Evolutionary conservation across 1,140 invertebrate species (phyloP).

Genomic region (Hyposmocoma kahamanoa): DNA sequence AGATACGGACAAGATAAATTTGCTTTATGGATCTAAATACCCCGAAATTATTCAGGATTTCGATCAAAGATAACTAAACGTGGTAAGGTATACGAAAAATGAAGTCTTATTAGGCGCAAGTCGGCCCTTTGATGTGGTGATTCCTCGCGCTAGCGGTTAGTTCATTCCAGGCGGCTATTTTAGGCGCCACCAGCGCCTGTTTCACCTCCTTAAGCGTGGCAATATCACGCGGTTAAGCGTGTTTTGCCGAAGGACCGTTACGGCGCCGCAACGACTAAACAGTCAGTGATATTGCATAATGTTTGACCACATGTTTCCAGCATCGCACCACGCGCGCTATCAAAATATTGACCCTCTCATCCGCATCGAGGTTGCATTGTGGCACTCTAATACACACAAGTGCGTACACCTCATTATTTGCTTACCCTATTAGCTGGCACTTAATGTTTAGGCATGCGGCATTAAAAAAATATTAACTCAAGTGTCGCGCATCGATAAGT

Average conservation of each 20-base stretch:
- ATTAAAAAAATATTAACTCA: constrained; percentile 59
- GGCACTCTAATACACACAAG: constrained; percentile 55
- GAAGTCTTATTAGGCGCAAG: constrained; percentile 39
- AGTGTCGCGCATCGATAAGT: constrained; percentile 30
- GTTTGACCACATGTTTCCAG: constrained; percentile 64
- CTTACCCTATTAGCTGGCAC: constrained; percentile 57
- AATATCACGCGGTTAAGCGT: constrained; percentile 42
- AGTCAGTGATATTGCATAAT: constrained; percentile 54
- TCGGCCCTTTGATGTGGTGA: constrained; percentile 58
- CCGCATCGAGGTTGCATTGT: constrained; percentile 45
- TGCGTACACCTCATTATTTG: constrained; percentile 52
- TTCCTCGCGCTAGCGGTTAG: constrained; percentile 51
- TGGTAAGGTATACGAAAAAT: constrained; percentile 14
- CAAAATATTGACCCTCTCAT: constrained; percentile 70
- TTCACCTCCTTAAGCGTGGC: constrained; percentile 27
- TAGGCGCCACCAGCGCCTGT: constrained; percentile 18
- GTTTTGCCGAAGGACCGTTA: constrained; percentile 41
- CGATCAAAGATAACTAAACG: constrained; percentile 2
- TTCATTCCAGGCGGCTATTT: constrained; percentile 54
- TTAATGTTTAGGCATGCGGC: constrained; percentile 46
- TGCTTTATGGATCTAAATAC: neutral
- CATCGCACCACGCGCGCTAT: constrained; percentile 56
- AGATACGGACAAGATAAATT: neutral
- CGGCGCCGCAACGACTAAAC: constrained; percentile 42
- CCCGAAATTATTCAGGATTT: neutral